phyloP scores from a whole-genome alignment of 2,888 invertebrate genomes.

The Nasonia oneida region DNA sequence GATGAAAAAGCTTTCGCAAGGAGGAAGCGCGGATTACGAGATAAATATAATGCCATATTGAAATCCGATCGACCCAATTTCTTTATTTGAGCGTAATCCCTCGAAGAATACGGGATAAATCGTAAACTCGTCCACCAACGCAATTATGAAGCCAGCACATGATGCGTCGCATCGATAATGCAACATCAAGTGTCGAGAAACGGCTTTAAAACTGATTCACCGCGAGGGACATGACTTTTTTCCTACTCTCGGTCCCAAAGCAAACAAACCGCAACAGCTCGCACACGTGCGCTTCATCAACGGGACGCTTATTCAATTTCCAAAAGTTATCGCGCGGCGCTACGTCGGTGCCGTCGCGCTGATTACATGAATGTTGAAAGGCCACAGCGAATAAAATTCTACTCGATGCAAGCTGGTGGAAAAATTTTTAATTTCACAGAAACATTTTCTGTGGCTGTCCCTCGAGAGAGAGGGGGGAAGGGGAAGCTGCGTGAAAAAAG shows the following conservation, averaged over 20 bases:
- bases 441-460: slow-evolving; percentile 3
- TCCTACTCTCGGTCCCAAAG: not conserved
- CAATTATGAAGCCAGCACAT: too few species aligned
- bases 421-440: slow-evolving; percentile 22
- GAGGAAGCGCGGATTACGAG: too few species aligned
- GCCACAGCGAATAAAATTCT: not conserved
- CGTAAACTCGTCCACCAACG: too few species aligned
- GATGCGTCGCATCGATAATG: too few species aligned
- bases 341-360: not conserved
- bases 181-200: too few species aligned
- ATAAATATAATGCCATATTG: too few species aligned
- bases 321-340: too few species aligned
- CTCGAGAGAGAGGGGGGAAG: not conserved
- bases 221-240: not conserved
- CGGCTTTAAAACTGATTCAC: too few species aligned
- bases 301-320: not conserved
- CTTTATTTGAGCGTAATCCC: too few species aligned
- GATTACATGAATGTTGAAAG: slow-evolving; percentile 7
- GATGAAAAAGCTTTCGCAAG: too few species aligned
- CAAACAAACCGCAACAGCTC: not conserved
- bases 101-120: too few species aligned
- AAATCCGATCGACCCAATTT: too few species aligned
- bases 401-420: not conserved
- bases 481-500: not conserved
- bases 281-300: not conserved